phyloP scores from a whole-genome alignment of 2,797 vertebrate genomes.

The Tiaroga cobitis region DNA sequence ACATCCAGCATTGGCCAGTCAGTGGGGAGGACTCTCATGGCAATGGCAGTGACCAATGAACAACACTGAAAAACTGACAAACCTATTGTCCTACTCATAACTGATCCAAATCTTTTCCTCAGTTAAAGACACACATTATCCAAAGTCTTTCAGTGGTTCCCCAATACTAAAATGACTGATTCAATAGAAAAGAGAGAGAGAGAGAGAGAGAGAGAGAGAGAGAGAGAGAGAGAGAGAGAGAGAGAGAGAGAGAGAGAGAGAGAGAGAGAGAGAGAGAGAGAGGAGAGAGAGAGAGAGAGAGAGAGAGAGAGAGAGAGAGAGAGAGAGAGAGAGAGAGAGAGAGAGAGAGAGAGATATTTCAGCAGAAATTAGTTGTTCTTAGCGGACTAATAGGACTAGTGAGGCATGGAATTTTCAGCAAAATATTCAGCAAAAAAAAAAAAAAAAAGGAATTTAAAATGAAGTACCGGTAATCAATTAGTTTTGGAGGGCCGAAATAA shows the following conservation, averaged over 20 bases:
- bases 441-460: no score
- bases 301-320: not conserved
- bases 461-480: no score
- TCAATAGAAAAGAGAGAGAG: not conserved
- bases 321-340: not conserved
- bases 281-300: not conserved
- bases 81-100: not conserved
- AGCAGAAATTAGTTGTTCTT: not conserved
- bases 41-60: not conserved
- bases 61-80: not conserved
- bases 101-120: not conserved
- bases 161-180: not conserved
- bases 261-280: not conserved
- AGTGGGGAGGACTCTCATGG: not conserved
- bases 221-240: not conserved
- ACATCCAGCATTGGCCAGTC: not conserved
- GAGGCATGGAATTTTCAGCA: no score
- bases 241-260: not conserved
- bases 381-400: not conserved
- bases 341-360: not conserved
- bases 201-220: not conserved
- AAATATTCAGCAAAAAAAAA: not conserved
- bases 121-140: not conserved
- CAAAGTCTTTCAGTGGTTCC: not conserved
- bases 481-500: no score